Percentiles rank a stretch among this genome's conserved stretches.
Conservation (phyloP, 2,797 vertebrate species). For the Limosa lapponica region DNA sequence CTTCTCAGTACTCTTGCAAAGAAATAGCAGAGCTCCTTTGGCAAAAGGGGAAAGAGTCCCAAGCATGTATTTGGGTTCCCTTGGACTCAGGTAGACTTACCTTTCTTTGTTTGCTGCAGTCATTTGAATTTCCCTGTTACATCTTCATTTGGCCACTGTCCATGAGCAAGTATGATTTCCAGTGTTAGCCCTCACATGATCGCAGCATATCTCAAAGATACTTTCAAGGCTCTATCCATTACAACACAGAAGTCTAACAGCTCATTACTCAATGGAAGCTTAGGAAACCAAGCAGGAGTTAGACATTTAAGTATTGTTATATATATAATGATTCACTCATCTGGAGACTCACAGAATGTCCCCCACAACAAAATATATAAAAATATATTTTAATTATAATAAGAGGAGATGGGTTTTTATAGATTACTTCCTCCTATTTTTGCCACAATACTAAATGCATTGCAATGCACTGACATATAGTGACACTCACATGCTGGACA, state of each 20-base stretch:
- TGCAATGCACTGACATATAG: neutral
- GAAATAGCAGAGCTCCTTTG: neutral
- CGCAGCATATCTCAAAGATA: neutral
- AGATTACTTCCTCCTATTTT: neutral
- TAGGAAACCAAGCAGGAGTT: neutral
- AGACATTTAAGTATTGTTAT: neutral
- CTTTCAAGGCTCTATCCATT: neutral
- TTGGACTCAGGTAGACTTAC: neutral
- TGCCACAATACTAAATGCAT: neutral
- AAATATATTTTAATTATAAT: too few species aligned
- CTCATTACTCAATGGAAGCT: neutral
- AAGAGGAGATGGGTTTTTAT: neutral
- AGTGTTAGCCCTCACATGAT: neutral
- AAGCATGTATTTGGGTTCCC: rapidly evolving
- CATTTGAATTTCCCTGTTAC: neutral
- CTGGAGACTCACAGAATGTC: neutral
- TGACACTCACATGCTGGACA: neutral
- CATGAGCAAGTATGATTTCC: neutral
- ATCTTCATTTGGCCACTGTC: neutral
- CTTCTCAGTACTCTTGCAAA: neutral
- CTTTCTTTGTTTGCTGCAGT: neutral
- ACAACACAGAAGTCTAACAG: neutral
- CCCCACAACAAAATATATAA: neutral
- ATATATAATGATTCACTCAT: neutral
- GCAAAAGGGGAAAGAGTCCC: neutral